Percentiles rank a stretch among this genome's conserved stretches.
phyloP scores from a whole-genome alignment of 2,113 vertebrate species.

The Archilochus colubris region DNA sequence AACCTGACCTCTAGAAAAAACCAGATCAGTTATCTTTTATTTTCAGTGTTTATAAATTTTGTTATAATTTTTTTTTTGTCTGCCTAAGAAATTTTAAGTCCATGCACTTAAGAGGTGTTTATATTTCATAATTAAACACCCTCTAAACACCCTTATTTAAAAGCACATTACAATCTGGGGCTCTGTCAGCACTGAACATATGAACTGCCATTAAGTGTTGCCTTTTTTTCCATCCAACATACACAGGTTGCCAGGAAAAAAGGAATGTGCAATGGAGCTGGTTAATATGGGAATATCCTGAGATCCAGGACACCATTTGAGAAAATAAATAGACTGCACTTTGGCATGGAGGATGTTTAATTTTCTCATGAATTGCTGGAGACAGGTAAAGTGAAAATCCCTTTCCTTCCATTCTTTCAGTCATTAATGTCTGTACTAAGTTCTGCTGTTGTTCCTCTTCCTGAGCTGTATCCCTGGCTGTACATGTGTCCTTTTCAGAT shows the following conservation, averaged over 20 bases:
- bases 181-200: not conserved
- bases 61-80: not conserved
- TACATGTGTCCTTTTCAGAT: not conserved
- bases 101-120: not conserved
- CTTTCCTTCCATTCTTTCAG: slow-evolving; percentile 8
- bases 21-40: not conserved
- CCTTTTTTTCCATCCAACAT: not conserved
- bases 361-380: not conserved
- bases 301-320: not conserved
- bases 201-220: not conserved
- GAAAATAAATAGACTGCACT: not conserved
- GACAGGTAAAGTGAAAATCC: slow-evolving; percentile 57
- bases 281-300: slow-evolving; percentile 42
- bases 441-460: not conserved
- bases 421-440: not conserved
- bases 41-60: not conserved
- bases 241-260: not conserved
- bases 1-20: not conserved
- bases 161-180: not conserved
- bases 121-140: not conserved
- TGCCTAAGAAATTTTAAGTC: not conserved
- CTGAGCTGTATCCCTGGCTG: not conserved
- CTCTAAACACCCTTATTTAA: not conserved
- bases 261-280: not conserved
- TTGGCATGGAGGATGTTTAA: not conserved